Percentiles rank a stretch among this genome's conserved stretches.
Evolutionary conservation across 2,888 invertebrate species (phyloP).

Genomic region (Coelopa pilipes): DNA sequence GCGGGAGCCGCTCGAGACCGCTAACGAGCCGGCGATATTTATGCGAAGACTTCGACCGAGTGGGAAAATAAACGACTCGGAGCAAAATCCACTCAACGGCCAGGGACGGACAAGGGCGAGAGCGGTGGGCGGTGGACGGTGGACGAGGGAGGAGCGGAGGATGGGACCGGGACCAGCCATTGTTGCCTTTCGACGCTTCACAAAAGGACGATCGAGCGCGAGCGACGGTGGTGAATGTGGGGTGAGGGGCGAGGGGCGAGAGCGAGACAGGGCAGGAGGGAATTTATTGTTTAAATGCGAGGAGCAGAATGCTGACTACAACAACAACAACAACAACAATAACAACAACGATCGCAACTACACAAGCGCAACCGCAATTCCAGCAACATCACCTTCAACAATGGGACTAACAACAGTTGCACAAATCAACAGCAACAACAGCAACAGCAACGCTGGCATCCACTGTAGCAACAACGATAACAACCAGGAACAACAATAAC

Average conservation of each 20-base stretch:
- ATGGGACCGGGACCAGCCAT: not conserved
- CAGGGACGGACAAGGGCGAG: not conserved
- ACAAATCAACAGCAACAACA: too few relatives aligned
- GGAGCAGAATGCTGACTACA: not conserved
- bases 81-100: not conserved
- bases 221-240: too few relatives aligned
- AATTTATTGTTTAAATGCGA: constrained; percentile 30
- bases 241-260: not conserved
- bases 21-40: constrained; percentile 31
- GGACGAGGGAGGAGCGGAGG: not conserved
- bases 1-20: constrained; percentile 22
- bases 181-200: constrained; percentile 4
- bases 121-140: not conserved
- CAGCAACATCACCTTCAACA: too few relatives aligned
- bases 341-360: constrained; percentile 10
- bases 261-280: not conserved
- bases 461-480: too few relatives aligned
- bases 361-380: not conserved
- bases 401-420: too few relatives aligned
- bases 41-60: constrained; percentile 15
- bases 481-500: too few relatives aligned
- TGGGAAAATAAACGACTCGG: not conserved
- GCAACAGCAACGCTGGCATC: too few relatives aligned
- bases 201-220: not conserved
- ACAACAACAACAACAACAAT: constrained; percentile 5